Evolutionary conservation across 2,888 invertebrate genomes (phyloP).

Genomic region (Tromatobia lineatoria): DNA sequence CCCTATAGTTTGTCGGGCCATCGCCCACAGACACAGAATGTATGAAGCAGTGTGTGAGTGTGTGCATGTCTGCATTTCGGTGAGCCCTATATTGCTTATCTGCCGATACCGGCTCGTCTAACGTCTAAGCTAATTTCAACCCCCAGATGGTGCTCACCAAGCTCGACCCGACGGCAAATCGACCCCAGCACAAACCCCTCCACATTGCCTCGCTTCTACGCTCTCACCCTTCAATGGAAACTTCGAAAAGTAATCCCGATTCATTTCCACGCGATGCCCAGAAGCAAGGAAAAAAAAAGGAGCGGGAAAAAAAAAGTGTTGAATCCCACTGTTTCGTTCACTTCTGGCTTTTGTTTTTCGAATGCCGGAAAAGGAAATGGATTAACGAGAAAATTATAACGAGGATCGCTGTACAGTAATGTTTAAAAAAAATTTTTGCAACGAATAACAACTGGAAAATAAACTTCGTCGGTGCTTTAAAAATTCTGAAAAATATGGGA

Average conservation of each 20-base stretch:
- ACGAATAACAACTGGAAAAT: too few relatives aligned
- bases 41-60: neutral
- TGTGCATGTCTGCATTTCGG: neutral
- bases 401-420: conserved; percentile 36
- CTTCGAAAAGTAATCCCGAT: conserved; percentile 78
- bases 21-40: neutral
- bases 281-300: conserved; percentile 30
- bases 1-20: conserved; percentile 9
- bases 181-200: conserved; percentile 28
- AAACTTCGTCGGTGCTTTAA: neutral
- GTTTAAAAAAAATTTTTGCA: too few relatives aligned
- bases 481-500: neutral
- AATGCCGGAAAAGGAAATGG: conserved; percentile 36
- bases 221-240: conserved; percentile 72
- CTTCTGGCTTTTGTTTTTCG: conserved; percentile 13
- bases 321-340: conserved; percentile 41
- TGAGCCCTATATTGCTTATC: conserved; percentile 72
- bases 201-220: conserved; percentile 25
- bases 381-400: conserved; percentile 73
- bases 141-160: conserved; percentile 50
- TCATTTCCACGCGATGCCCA: conserved; percentile 74
- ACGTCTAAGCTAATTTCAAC: conserved; percentile 78
- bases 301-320: conserved; percentile 34
- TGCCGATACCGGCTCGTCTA: conserved; percentile 73
- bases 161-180: conserved; percentile 11